These are phyloP conservation scores for Stichopus chloronotus DNA, from an alignment of 35 echinoderm and acorn worm genomes.

Conservation along the genomic window DNA sequence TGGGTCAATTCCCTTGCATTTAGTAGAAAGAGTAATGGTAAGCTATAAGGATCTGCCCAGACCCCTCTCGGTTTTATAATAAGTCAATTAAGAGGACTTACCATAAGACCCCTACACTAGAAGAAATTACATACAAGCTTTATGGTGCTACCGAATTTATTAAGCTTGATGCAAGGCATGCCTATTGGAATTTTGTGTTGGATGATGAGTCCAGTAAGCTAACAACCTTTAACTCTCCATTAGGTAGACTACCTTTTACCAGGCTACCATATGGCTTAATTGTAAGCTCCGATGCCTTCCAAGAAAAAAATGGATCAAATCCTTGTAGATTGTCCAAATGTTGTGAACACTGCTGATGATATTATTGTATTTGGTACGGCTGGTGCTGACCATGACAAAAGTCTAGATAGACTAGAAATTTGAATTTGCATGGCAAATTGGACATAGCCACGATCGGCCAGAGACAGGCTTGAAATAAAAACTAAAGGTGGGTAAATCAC, in stretches of 20 bases:
- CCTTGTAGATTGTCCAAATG: conserved; percentile 36
- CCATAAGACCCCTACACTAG: conserved; percentile 65
- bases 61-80: conserved; percentile 66
- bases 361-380: conserved; percentile 54
- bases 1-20: conserved; percentile 71
- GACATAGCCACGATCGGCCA: too few relatives aligned
- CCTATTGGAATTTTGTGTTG: conserved; percentile 34
- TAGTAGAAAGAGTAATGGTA: conserved; percentile 37
- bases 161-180: conserved; percentile 61
- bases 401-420: conserved; percentile 15
- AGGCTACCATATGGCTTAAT: conserved; percentile 52
- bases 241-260: conserved; percentile 49
- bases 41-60: conserved; percentile 68
- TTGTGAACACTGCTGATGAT: conserved; percentile 72
- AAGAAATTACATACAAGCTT: conserved; percentile 70
- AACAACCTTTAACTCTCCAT: conserved; percentile 65
- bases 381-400: conserved; percentile 4
- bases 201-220: conserved; percentile 51
- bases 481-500: too few relatives aligned
- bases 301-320: conserved; percentile 60
- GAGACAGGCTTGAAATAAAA: too few relatives aligned
- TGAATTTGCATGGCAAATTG: too few relatives aligned
- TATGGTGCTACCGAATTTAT: conserved; percentile 49
- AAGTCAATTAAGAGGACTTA: conserved; percentile 55
- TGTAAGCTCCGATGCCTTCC: conserved; percentile 52